phyloP scores from a whole-genome alignment of 2,797 vertebrate genomes.

The Acestrorhynchus altus region DNA sequence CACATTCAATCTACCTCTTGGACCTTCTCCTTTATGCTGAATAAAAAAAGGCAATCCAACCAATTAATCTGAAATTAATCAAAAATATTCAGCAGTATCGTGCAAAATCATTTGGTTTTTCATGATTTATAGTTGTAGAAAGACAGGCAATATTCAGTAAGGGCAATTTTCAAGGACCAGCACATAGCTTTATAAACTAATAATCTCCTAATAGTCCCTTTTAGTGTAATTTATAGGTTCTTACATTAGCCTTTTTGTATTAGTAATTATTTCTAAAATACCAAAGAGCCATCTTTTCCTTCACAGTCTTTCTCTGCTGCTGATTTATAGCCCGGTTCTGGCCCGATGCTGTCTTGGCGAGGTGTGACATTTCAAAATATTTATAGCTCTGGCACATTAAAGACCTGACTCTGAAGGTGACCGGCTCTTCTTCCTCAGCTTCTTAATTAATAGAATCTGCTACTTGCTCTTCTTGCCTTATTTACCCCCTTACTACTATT shows the following conservation, averaged over 20 bases:
- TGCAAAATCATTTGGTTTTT: constrained; percentile 79
- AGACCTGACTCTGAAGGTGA: constrained; percentile 99
- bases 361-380: constrained; percentile 99
- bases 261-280: constrained; percentile 99
- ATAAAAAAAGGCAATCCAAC: constrained; percentile 75
- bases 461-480: constrained; percentile 85
- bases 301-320: constrained; percentile 84
- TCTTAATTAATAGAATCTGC: constrained; percentile 92
- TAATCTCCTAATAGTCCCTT: constrained; percentile 93
- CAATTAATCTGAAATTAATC: constrained; percentile 90
- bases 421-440: constrained; percentile 89
- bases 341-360: constrained; percentile 96
- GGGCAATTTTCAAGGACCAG: constrained; percentile 89
- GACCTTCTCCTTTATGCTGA: constrained; percentile 6
- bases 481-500: constrained; percentile 84
- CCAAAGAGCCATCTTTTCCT: constrained; percentile 98
- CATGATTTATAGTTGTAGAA: constrained; percentile 83
- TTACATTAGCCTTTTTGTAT: constrained; percentile 99
- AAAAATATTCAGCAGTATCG: constrained; percentile 81
- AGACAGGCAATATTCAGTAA: constrained; percentile 86
- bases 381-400: constrained; percentile 99
- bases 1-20: constrained; percentile 6
- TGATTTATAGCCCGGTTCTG: constrained; percentile 91
- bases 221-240: constrained; percentile 96
- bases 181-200: constrained; percentile 98